These are phyloP conservation scores for Agrochola macilenta DNA, from an alignment of 2,888 invertebrate genomes.

Conservation along the genomic window DNA sequence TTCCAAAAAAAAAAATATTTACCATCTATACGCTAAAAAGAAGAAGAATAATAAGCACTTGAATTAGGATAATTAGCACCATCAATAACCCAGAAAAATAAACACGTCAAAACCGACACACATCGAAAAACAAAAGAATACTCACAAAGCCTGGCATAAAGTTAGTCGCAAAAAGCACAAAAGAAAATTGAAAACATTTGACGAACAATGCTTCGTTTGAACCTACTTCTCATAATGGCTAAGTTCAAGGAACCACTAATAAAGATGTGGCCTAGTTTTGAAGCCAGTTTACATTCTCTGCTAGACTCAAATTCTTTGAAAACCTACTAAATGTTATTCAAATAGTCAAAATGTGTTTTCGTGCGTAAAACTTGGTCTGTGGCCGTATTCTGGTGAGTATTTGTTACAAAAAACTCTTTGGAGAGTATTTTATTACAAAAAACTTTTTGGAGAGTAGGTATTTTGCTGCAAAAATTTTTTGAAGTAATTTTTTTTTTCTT, in stretches of 20 bases:
- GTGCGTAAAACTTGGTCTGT: conserved; percentile 63
- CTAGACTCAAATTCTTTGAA: conserved; percentile 65
- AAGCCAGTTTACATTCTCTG: conserved; percentile 23
- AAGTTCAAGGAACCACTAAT: conserved; percentile 71
- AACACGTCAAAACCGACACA: conserved; percentile 6
- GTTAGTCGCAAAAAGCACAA: conserved; percentile 32
- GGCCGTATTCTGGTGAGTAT: conserved; percentile 68
- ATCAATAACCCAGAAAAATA: background rate
- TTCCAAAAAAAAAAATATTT: background rate
- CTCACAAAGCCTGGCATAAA: conserved; percentile 6
- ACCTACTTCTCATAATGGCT: conserved; percentile 39
- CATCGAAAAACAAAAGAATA: conserved; percentile 25
- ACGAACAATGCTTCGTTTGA: conserved; percentile 33
- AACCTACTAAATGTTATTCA: conserved; percentile 74
- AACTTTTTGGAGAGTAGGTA: too few species aligned
- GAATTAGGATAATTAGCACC: conserved; percentile 6
- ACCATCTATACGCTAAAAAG: background rate
- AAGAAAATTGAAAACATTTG: conserved; percentile 31
- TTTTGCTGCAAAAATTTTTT: too few species aligned
- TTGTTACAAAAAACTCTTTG: background rate
- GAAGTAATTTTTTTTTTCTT: too few species aligned
- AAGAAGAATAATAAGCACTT: background rate
- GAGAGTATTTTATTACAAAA: too few species aligned
- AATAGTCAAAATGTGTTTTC: conserved; percentile 70
- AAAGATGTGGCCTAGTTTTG: conserved; percentile 63